Conservation (phyloP, 2,888 invertebrate genomes). For the Elmis aenea region DNA sequence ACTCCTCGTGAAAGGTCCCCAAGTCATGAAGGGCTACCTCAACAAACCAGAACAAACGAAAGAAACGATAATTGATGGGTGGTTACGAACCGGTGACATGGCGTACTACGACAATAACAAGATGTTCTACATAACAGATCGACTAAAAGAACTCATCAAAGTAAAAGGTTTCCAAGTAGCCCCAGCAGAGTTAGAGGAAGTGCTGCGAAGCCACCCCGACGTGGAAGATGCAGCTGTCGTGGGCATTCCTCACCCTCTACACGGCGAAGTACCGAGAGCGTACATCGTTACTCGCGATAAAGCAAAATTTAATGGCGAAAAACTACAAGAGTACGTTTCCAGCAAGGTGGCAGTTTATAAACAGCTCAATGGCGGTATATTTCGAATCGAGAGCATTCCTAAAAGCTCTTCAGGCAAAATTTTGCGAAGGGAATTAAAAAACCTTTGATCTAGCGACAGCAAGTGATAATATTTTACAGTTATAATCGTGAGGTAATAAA, state of each 20-base stretch:
- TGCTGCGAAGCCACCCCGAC: conserved; percentile 64
- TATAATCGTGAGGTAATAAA: too few relatives aligned
- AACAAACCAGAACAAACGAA: conserved; percentile 69
- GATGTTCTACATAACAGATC: conserved; percentile 64
- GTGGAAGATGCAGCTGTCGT: conserved; percentile 77
- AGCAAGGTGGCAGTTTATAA: conserved; percentile 71
- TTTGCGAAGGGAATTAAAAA: conserved; percentile 47
- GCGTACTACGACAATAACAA: conserved; percentile 58
- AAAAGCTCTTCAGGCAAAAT: conserved; percentile 77
- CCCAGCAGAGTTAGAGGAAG: conserved; percentile 77
- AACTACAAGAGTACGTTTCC: conserved; percentile 57
- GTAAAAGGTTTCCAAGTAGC: conserved; percentile 68
- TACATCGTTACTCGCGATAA: conserved; percentile 56
- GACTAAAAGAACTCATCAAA: conserved; percentile 80
- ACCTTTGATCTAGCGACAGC: too few relatives aligned
- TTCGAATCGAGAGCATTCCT: conserved; percentile 65
- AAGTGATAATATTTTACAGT: too few relatives aligned
- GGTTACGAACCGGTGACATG: conserved; percentile 69
- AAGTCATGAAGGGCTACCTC: conserved; percentile 76
- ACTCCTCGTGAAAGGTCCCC: conserved; percentile 69
- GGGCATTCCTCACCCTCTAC: conserved; percentile 61
- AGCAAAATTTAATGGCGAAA: conserved; percentile 47
- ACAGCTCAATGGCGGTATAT: conserved; percentile 61
- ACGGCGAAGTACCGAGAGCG: conserved; percentile 71
- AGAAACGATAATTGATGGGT: conserved; percentile 64